Percentiles rank a stretch among this genome's conserved stretches.
Evolutionary conservation across 1,140 invertebrate genomes (phyloP).

Genomic region (Drosophila carrolli): DNA sequence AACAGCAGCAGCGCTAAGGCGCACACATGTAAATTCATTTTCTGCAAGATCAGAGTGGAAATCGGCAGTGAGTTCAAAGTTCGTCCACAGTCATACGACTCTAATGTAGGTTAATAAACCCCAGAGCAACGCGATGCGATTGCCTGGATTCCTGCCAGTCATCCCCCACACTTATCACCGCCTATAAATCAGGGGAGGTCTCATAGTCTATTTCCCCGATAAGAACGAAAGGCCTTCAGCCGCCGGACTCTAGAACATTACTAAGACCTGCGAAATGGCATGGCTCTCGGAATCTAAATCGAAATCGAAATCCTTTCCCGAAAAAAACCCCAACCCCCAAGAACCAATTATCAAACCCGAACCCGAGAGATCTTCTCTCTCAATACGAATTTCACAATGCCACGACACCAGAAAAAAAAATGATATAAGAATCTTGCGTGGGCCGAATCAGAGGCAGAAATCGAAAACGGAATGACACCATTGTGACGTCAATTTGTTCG

Average conservation of each 20-base stretch:
- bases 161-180: constrained; percentile 17
- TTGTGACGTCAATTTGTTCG: constrained; percentile 64
- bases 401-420: constrained; percentile 65
- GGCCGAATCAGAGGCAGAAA: constrained; percentile 27
- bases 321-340: not conserved
- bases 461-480: constrained; percentile 30
- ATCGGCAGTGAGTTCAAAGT: constrained; percentile 33
- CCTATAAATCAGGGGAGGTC: constrained; percentile 35
- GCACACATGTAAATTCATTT: constrained; percentile 83
- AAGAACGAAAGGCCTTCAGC: constrained; percentile 31
- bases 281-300: not conserved
- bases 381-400: constrained; percentile 64
- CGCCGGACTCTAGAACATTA: constrained; percentile 38
- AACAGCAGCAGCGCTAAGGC: constrained; percentile 81
- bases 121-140: constrained; percentile 3
- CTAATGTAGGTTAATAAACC: constrained; percentile 78
- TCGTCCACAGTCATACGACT: constrained; percentile 35
- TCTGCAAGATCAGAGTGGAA: constrained; percentile 59
- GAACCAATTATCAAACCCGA: not conserved
- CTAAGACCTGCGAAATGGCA: constrained; percentile 38
- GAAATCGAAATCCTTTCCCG: constrained; percentile 8
- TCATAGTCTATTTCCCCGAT: constrained; percentile 31
- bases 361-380: constrained; percentile 8
- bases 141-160: constrained; percentile 29
- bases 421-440: constrained; percentile 42